Base-by-base conservation (phyloP, 2,797 vertebrate species). In the Sebastes minor region DNA sequence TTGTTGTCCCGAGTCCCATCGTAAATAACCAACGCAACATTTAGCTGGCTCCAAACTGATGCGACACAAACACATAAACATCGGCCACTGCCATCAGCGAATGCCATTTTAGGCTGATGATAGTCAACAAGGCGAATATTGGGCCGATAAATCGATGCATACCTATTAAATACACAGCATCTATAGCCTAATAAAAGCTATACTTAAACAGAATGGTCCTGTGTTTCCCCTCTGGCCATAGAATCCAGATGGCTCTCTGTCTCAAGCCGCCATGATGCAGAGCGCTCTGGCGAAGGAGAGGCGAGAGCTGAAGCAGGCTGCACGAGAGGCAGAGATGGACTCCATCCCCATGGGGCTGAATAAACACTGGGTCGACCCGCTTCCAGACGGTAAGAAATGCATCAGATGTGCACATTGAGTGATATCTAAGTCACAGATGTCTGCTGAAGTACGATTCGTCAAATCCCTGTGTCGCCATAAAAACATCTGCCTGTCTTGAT, bases 241-340 rank as follows among this genome's bases (percentile, higher is more conserved):
- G 98, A 99, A 99, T 91, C 99, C 99, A 5, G 98, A 99, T 79
- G 98, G 99, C 72, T 99, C 98, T 3, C 92, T 99, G 73, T 99
- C 98, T 22, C 99, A 99, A 89, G 98, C 98, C 2, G 98, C 99
- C 33, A 99, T 99, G 99, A 99, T 99, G 99, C 99, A 99, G 91
- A 99, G 98, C 53, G 98, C 99, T 16, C 92, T 99, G 83, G 97
- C 99, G 2, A 99, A 99, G 90, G 99, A 99, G 90, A 93, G 99
- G 23, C 86, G 98, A 52, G 99, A 99, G 77, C 94, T 99, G 78
- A 99, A 99, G 86, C 98, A 99, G 92, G 98, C 98, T 0, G 97
- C 98, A 3, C 96, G 99, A 2, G 99, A 99, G 90, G 98, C 98
- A 0, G 99, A 99, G 93, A 99, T 99, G 99, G 99, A 99, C 92